Conservation (phyloP, 2,113 vertebrate genomes). For the Notarius lentiginosus region DNA sequence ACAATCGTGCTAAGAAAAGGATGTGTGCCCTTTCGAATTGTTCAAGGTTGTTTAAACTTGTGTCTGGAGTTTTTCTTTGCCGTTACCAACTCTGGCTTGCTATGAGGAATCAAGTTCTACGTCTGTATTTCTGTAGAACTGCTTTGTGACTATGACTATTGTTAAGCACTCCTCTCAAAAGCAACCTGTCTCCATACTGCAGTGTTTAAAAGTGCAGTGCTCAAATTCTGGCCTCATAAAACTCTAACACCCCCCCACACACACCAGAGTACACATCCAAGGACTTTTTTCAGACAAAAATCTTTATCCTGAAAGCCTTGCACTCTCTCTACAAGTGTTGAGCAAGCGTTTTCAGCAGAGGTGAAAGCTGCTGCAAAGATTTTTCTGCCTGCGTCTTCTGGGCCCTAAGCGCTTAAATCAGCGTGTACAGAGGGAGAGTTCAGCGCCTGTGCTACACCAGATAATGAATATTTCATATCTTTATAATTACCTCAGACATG, state of each 20-base stretch:
- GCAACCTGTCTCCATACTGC: not conserved
- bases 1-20: too few species aligned
- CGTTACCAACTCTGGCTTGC: not conserved
- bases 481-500: constrained; percentile 43
- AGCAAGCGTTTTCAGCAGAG: constrained; percentile 43
- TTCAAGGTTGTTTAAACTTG: too few species aligned
- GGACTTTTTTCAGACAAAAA: constrained; percentile 27
- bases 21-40: too few species aligned
- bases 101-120: not conserved
- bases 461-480: constrained; percentile 50
- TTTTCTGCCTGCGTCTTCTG: constrained; percentile 4
- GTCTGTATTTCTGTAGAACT: not conserved
- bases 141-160: not conserved
- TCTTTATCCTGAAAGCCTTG: constrained; percentile 28
- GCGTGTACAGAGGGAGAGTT: constrained; percentile 22
- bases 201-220: not conserved
- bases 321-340: constrained; percentile 19
- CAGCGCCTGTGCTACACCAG: constrained; percentile 31
- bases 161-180: not conserved
- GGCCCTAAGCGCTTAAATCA: constrained; percentile 17
- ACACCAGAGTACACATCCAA: not conserved
- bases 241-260: not conserved
- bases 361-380: constrained; percentile 22
- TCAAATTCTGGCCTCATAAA: not conserved
- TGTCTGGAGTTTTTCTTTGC: not conserved